A percentile compares a stretch with the other conserved stretches of the same genome.
phyloP scores from a whole-genome alignment of 1,140 invertebrate genomes.

The Calosoma granatense region DNA sequence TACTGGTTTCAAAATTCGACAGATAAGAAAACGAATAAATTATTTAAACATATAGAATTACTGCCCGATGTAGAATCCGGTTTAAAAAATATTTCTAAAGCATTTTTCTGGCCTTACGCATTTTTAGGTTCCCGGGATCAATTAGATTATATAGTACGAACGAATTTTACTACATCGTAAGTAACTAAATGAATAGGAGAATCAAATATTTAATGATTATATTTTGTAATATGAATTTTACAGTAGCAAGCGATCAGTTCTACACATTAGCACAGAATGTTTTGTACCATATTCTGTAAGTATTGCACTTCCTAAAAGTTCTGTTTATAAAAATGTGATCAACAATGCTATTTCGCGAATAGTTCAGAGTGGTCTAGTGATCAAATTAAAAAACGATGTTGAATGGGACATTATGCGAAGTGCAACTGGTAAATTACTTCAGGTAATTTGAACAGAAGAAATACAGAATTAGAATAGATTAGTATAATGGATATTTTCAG shows the following conservation, averaged over 20 bases:
- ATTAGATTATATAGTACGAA: slow-evolving; percentile 55
- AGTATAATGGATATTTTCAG: slow-evolving; percentile 17
- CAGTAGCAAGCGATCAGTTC: slow-evolving; percentile 44
- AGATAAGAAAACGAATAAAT: slow-evolving; percentile 41
- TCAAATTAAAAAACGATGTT: slow-evolving; percentile 54
- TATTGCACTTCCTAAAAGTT: slow-evolving; percentile 46
- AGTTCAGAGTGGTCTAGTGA: slow-evolving; percentile 50
- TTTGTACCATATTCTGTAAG: slow-evolving; percentile 56
- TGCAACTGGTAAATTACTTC: slow-evolving; percentile 44
- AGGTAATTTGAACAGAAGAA: slow-evolving; percentile 33
- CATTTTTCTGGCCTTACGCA: slow-evolving; percentile 61
- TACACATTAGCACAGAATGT: slow-evolving; percentile 60
- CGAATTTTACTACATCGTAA: slow-evolving; percentile 53
- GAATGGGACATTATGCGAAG: slow-evolving; percentile 55
- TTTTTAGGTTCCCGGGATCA: slow-evolving; percentile 56
- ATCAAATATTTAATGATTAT: slow-evolving; percentile 1
- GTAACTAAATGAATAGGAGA: slow-evolving; percentile 8
- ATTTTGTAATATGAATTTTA: slow-evolving; percentile 19
- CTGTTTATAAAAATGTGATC: slow-evolving; percentile 47
- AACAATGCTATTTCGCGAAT: slow-evolving; percentile 45
- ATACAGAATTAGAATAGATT: not conserved
- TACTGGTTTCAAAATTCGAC: slow-evolving; percentile 53
- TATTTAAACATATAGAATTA: slow-evolving; percentile 53
- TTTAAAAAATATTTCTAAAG: slow-evolving; percentile 54
- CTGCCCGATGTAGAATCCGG: slow-evolving; percentile 51